phyloP scores from a whole-genome alignment of 2,797 vertebrate genomes.

The Coranthus polyacanthus region DNA sequence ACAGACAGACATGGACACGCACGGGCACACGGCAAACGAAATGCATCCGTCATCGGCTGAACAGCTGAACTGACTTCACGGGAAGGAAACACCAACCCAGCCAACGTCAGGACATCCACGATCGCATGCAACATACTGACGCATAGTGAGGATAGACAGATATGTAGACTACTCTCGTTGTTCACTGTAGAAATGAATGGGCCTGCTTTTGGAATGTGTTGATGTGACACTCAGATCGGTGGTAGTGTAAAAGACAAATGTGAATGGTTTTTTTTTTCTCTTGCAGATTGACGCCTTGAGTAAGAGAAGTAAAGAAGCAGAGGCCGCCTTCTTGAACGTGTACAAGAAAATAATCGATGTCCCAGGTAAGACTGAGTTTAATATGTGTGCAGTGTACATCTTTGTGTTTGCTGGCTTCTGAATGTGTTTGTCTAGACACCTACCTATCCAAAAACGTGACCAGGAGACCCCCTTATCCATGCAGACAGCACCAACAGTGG shows the following conservation, averaged over 20 bases:
- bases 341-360: slow-evolving; percentile 99
- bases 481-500: slow-evolving; percentile 53
- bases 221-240: slow-evolving; percentile 41
- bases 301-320: slow-evolving; percentile 99
- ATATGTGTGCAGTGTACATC: background rate
- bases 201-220: slow-evolving; percentile 38
- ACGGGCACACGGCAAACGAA: slow-evolving; percentile 67
- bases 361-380: slow-evolving; percentile 88
- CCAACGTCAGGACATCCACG: slow-evolving; percentile 62
- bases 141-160: slow-evolving; percentile 68
- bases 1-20: slow-evolving; percentile 60
- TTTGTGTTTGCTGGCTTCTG: background rate
- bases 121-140: slow-evolving; percentile 60
- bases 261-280: slow-evolving; percentile 22
- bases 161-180: slow-evolving; percentile 57
- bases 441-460: slow-evolving; percentile 16
- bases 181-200: slow-evolving; percentile 57
- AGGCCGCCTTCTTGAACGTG: slow-evolving; percentile 98
- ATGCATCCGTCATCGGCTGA: slow-evolving; percentile 76
- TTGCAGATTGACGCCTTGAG: slow-evolving; percentile 96
- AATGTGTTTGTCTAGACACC: slow-evolving; percentile 32
- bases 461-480: slow-evolving; percentile 39
- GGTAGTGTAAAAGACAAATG: slow-evolving; percentile 22
- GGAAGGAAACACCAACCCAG: slow-evolving; percentile 77
- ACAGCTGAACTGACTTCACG: slow-evolving; percentile 80